phyloP scores from a whole-genome alignment of 2,113 vertebrate genomes.

The Candoia aspera region DNA sequence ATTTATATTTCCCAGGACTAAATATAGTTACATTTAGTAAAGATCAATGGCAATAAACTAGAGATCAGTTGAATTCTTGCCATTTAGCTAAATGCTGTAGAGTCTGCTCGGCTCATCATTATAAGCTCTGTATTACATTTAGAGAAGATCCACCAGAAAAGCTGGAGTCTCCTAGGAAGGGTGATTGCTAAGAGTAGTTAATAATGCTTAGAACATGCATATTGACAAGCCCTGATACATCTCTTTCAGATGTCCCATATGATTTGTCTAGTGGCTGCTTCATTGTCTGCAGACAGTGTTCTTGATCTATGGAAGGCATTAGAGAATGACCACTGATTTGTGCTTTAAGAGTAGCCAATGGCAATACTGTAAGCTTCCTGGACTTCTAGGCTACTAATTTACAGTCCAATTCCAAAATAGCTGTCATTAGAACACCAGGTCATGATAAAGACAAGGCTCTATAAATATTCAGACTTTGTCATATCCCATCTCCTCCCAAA shows the following conservation, averaged over 20 bases:
- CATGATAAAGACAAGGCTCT: slow-evolving; percentile 75
- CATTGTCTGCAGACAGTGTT: slow-evolving; percentile 49
- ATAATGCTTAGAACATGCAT: slow-evolving; percentile 54
- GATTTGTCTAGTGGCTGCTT: slow-evolving; percentile 21
- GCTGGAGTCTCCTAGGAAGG: slow-evolving; percentile 18
- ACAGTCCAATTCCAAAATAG: slow-evolving; percentile 64
- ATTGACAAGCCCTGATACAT: neutral
- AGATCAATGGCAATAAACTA: slow-evolving; percentile 71
- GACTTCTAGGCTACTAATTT: slow-evolving; percentile 71
- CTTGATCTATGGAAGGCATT: slow-evolving; percentile 57
- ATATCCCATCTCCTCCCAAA: slow-evolving; percentile 80
- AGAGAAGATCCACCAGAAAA: slow-evolving; percentile 48
- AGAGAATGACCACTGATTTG: slow-evolving; percentile 59
- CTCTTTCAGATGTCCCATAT: neutral
- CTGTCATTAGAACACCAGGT: slow-evolving; percentile 75
- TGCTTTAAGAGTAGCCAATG: slow-evolving; percentile 61
- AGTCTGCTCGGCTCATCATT: slow-evolving; percentile 59
- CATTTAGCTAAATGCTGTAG: slow-evolving; percentile 65
- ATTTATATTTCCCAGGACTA: slow-evolving; percentile 66
- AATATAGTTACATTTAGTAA: slow-evolving; percentile 65
- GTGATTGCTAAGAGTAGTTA: slow-evolving; percentile 22
- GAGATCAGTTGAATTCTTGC: slow-evolving; percentile 75
- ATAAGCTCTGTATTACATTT: slow-evolving; percentile 48
- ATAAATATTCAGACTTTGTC: slow-evolving; percentile 82
- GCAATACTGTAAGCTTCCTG: slow-evolving; percentile 53